A percentile compares a stretch with the other conserved stretches of the same genome.
Conservation (phyloP, 2,888 invertebrate genomes). For the Drosophila nigricruria region DNA sequence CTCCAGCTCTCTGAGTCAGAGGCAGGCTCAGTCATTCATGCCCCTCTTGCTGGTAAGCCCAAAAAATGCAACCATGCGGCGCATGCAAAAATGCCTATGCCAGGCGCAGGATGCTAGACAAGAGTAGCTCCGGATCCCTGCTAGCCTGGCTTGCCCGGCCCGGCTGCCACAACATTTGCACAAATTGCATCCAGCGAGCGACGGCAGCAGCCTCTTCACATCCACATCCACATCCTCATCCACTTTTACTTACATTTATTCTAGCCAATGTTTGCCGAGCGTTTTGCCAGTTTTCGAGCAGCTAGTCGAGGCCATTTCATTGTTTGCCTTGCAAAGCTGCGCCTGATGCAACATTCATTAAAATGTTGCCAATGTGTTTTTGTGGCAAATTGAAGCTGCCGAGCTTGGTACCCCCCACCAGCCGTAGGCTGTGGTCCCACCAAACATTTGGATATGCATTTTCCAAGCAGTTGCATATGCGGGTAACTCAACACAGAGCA, state of each 20-base stretch:
- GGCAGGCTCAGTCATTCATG: slow-evolving; percentile 28
- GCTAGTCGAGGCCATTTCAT: slow-evolving; percentile 45
- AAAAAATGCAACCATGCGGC: slow-evolving; percentile 79
- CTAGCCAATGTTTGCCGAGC: slow-evolving; percentile 75
- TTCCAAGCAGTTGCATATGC: slow-evolving; percentile 65
- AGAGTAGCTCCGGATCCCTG: slow-evolving; percentile 24
- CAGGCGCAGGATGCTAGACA: slow-evolving; percentile 36
- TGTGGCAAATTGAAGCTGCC: slow-evolving; percentile 79
- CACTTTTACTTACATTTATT: slow-evolving; percentile 74
- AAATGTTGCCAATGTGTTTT: slow-evolving; percentile 82
- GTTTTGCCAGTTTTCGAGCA: slow-evolving; percentile 61
- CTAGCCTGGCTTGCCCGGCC: slow-evolving; percentile 5
- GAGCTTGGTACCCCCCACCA: slow-evolving; percentile 24
- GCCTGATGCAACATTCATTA: slow-evolving; percentile 75
- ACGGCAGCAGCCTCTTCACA: slow-evolving; percentile 33
- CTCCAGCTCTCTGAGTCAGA: slow-evolving; percentile 30
- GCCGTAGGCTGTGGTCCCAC: slow-evolving; percentile 23
- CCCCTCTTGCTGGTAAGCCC: slow-evolving; percentile 60
- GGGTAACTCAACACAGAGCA: slow-evolving; percentile 33
- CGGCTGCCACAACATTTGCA: slow-evolving; percentile 70
- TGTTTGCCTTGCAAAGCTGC: slow-evolving; percentile 64
- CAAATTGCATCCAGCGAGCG: slow-evolving; percentile 70
- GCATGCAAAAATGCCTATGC: slow-evolving; percentile 81
- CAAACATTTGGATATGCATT: slow-evolving; percentile 62
- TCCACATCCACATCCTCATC: slow-evolving; percentile 1